Evolutionary conservation across 2,888 invertebrate species (phyloP), one percentile per base, ranked within the genome.

Genomic region (Lithophane leautieri): DNA sequence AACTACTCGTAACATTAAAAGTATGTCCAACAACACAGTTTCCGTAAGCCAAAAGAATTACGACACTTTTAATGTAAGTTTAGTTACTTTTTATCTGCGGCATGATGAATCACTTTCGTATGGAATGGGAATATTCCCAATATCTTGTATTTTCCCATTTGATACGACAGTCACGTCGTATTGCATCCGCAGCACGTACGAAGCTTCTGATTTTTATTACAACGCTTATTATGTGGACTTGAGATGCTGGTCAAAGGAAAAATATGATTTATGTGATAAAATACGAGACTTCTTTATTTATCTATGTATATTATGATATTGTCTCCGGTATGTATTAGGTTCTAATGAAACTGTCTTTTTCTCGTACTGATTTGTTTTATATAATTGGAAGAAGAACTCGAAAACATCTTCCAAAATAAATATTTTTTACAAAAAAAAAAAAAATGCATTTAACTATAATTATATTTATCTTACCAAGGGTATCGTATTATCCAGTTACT

Each of bases 151-250:
- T 72, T 84, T 81, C 84, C 67, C 70, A 84, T 82, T 81, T 58
- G 56, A 56, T 60, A 82, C 72, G 76, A 76, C 14, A 34, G 67
- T 61, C 81, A 84, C 82, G 84, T 82, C 28, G 76, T 40, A 70
- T 34, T 84, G 84, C 82, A 82, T 73, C 81, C 76, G 84, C 81
- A 71, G 54, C 76, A 81, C 82, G 85, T 84, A 54, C 67, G 9
- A 8, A 54, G 69, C 69, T 70, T 76, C 84, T 72, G 82, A 84
- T 82, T 81, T 81, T 84, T 82, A 76, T 81, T 67, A 84, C 81
- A 66, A 63, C 42, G 72, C 76, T 81, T 81, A 72, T 81, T 76
- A 84, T 73, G 22, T 72, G 62, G 76, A 61, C 66, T 72, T 50
- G 50, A 76, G 47, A 81, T 67, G 47, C 47, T 80, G 70, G 62